A percentile compares a stretch with the other conserved stretches of the same genome.
Evolutionary conservation across 2,113 vertebrate species (phyloP).

Genomic region (Apodemus speciosus): DNA sequence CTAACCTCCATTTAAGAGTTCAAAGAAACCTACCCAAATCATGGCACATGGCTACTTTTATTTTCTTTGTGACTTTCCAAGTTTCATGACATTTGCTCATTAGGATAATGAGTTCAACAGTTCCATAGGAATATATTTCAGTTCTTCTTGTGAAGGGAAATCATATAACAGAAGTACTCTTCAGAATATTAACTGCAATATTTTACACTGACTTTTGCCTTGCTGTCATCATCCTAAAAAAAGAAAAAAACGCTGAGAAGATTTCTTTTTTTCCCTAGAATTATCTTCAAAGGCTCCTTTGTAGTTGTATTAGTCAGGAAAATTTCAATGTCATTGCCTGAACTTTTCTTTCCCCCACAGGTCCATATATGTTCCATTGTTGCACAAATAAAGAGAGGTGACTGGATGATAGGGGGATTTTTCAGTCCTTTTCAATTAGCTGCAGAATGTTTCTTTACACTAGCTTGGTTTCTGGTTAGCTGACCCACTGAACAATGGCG

Average conservation of each 20-base stretch:
- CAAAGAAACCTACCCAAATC: slow-evolving; percentile 11
- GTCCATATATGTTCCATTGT: slow-evolving; percentile 85
- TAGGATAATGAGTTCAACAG: slow-evolving; percentile 70
- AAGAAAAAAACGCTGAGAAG: slow-evolving; percentile 26
- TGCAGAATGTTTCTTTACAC: slow-evolving; percentile 87
- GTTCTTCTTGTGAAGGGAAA: slow-evolving; percentile 62
- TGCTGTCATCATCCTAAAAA: slow-evolving; percentile 74
- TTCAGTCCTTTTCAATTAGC: slow-evolving; percentile 89
- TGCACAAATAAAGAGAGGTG: slow-evolving; percentile 82
- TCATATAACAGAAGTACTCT: slow-evolving; percentile 65
- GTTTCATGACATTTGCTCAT: slow-evolving; percentile 67
- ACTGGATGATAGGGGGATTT: slow-evolving; percentile 84
- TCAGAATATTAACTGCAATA: slow-evolving; percentile 68
- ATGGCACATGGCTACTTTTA: slow-evolving; percentile 42
- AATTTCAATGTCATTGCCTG: slow-evolving; percentile 81
- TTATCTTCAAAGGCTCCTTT: slow-evolving; percentile 83
- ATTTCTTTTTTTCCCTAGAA: slow-evolving; percentile 70
- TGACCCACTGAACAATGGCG: slow-evolving; percentile 88
- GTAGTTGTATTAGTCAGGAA: slow-evolving; percentile 82
- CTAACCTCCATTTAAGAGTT: slow-evolving; percentile 51
- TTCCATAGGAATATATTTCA: slow-evolving; percentile 61
- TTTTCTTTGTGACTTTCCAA: slow-evolving; percentile 56
- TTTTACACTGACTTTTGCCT: slow-evolving; percentile 65
- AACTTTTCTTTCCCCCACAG: slow-evolving; percentile 80
- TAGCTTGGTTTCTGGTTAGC: slow-evolving; percentile 87